Percentiles rank a stretch among this genome's conserved stretches.
These are phyloP conservation scores for Drosophila acutilabella DNA, from an alignment of 2,888 invertebrate species.

Conservation along the genomic window DNA sequence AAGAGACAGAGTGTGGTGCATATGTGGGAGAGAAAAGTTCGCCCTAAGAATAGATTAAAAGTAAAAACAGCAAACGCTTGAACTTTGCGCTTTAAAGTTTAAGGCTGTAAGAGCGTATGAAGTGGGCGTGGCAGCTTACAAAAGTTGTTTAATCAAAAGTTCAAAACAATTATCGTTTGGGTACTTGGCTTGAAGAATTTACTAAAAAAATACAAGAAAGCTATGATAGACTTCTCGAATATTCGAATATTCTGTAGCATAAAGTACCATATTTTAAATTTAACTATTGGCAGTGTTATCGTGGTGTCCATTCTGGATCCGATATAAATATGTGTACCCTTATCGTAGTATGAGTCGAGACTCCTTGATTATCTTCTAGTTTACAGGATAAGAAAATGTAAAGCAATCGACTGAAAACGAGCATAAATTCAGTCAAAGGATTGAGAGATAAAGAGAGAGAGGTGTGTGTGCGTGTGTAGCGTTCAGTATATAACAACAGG, in stretches of 20 bases:
- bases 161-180: background rate
- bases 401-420: slow-evolving; percentile 42
- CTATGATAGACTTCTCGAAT: too few relatives aligned
- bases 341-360: background rate
- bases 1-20: background rate
- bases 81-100: slow-evolving; percentile 58
- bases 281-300: too few relatives aligned
- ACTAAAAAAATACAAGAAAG: too few relatives aligned
- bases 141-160: slow-evolving; percentile 29
- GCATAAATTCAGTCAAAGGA: slow-evolving; percentile 53
- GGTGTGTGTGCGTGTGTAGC: slow-evolving; percentile 1
- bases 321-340: too few relatives aligned
- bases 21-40: background rate
- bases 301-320: too few relatives aligned
- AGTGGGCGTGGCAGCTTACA: slow-evolving; percentile 13
- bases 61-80: slow-evolving; percentile 10
- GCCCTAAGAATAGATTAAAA: slow-evolving; percentile 52
- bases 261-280: too few relatives aligned
- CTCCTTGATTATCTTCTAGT: background rate
- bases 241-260: too few relatives aligned
- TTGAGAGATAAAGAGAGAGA: slow-evolving; percentile 21
- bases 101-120: background rate
- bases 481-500: background rate
- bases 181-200: background rate
- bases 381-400: slow-evolving; percentile 34